phyloP scores from a whole-genome alignment of 2,797 vertebrate genomes.

The Sciurus carolinensis region DNA sequence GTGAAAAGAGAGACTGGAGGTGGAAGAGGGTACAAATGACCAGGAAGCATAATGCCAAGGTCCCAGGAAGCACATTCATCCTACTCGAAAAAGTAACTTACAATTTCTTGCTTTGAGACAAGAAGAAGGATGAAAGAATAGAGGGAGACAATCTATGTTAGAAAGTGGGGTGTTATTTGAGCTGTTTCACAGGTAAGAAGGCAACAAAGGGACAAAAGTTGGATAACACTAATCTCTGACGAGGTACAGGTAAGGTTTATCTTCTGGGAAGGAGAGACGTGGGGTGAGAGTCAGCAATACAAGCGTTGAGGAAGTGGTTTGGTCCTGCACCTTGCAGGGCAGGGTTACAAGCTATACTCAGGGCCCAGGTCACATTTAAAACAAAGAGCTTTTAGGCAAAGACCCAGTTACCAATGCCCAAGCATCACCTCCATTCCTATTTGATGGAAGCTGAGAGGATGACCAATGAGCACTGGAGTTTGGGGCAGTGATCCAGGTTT shows the following conservation, averaged over 20 bases:
- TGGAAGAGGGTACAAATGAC: neutral
- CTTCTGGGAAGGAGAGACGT: neutral
- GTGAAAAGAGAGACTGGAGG: neutral
- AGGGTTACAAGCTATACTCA: neutral
- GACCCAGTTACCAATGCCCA: neutral
- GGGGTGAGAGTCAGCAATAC: neutral
- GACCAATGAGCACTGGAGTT: neutral
- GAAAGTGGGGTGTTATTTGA: neutral
- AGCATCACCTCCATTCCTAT: neutral
- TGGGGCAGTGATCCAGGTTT: neutral
- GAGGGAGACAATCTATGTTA: neutral
- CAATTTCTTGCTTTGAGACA: conserved; percentile 5
- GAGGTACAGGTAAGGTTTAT: neutral
- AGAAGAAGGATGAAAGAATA: neutral
- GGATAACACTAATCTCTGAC: neutral
- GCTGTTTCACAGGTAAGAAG: neutral
- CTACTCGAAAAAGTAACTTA: neutral
- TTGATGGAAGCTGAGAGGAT: neutral
- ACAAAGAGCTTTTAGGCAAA: neutral
- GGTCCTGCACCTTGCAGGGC: neutral
- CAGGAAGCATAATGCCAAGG: neutral
- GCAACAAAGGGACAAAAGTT: neutral
- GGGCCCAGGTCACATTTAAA: conserved; percentile 28
- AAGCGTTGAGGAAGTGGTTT: neutral
- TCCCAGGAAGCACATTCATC: neutral